Evolutionary conservation across 2,113 vertebrate genomes (phyloP).

Genomic region (Eulemur rufifrons): DNA sequence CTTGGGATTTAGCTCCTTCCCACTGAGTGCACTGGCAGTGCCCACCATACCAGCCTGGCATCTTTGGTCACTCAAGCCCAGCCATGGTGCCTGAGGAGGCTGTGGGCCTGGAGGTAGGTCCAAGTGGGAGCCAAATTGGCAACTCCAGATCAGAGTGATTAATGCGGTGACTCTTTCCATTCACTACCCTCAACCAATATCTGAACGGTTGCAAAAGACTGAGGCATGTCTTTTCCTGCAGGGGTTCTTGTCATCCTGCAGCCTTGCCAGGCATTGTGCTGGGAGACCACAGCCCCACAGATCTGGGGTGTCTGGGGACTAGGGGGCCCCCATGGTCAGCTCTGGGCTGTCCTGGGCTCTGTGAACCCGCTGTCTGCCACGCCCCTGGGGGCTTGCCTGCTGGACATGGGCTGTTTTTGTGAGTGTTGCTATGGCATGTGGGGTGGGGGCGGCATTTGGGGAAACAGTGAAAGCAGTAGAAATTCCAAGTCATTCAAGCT

Average conservation of each 20-base stretch:
- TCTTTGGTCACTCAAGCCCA: neutral
- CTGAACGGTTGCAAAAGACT: conserved; percentile 58
- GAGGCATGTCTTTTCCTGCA: conserved; percentile 62
- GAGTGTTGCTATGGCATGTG: neutral
- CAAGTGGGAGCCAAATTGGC: neutral
- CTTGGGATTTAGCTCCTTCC: neutral
- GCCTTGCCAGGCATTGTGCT: conserved; percentile 55
- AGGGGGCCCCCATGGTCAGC: neutral
- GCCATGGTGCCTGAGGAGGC: conserved; percentile 23
- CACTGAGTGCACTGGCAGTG: neutral
- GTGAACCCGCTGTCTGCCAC: neutral
- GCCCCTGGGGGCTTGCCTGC: neutral
- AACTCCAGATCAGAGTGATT: conserved; percentile 30
- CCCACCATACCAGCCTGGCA: neutral
- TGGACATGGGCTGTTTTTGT: neutral
- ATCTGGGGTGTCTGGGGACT: neutral
- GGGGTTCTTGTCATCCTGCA: neutral
- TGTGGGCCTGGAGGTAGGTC: neutral
- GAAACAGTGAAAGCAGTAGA: neutral
- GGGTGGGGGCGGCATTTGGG: neutral
- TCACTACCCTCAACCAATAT: conserved; percentile 35
- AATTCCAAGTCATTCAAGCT: neutral
- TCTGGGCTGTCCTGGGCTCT: neutral
- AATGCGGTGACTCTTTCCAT: conserved; percentile 52
- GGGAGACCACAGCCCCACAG: neutral